Percentiles rank a stretch among this genome's conserved stretches.
Conservation (phyloP, 2,113 vertebrate species). For the Pollimyrus isidori region DNA sequence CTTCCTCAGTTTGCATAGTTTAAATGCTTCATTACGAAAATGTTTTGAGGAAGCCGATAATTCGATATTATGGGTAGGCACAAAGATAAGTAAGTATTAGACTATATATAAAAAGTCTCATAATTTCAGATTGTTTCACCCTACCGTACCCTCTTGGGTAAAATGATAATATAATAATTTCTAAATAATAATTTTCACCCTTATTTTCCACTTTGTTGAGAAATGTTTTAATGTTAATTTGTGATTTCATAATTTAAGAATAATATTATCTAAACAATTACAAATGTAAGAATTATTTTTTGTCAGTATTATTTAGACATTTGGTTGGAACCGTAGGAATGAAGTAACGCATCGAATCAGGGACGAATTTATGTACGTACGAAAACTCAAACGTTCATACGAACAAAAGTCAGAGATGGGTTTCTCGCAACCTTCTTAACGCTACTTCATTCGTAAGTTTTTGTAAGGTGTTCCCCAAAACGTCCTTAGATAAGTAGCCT, state of each 20-base stretch:
- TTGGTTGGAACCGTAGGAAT: background rate
- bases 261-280: background rate
- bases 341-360: background rate
- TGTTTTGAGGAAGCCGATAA: background rate
- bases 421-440: background rate
- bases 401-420: background rate
- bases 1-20: background rate
- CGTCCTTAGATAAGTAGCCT: too few species aligned
- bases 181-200: too few species aligned
- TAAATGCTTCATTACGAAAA: background rate
- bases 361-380: background rate
- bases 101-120: too few species aligned
- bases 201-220: too few species aligned
- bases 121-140: too few species aligned
- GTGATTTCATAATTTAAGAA: too few species aligned
- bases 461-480: too few species aligned
- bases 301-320: background rate
- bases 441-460: background rate
- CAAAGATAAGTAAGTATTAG: too few species aligned
- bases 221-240: too few species aligned
- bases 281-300: background rate
- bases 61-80: background rate
- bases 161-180: too few species aligned
- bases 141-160: too few species aligned
- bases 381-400: background rate